Percentiles rank a stretch among this genome's conserved stretches.
phyloP scores from a whole-genome alignment of 1,140 invertebrate genomes.

The Leguminivora glycinivorella region DNA sequence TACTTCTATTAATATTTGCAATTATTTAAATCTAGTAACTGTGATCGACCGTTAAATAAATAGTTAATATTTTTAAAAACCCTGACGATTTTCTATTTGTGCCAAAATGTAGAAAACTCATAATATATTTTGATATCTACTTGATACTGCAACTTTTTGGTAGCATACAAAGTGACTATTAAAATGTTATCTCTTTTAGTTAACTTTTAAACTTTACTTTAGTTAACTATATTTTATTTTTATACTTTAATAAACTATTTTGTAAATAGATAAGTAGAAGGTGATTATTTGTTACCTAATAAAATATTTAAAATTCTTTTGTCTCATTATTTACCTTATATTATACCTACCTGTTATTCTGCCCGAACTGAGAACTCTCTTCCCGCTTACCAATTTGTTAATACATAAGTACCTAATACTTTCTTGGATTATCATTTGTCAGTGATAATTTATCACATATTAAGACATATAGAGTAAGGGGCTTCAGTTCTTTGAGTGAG shows the following conservation, averaged over 20 bases:
- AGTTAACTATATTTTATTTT: conserved; percentile 21
- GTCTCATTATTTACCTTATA: not conserved
- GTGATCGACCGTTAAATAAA: not conserved
- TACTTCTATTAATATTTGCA: not conserved
- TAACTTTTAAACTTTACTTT: not conserved
- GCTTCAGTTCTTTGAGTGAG: too few relatives aligned
- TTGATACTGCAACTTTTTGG: not conserved
- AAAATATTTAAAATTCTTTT: conserved; percentile 19
- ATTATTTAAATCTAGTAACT: not conserved
- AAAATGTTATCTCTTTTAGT: not conserved
- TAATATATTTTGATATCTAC: not conserved
- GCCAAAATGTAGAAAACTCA: not conserved
- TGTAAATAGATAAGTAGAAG: conserved; percentile 26
- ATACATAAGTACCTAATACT: too few relatives aligned
- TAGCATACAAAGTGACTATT: not conserved
- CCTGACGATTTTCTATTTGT: not conserved
- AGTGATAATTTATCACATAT: too few relatives aligned
- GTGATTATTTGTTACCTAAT: conserved; percentile 22
- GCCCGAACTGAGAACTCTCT: too few relatives aligned
- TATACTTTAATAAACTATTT: conserved; percentile 14
- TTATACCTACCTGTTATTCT: too few relatives aligned
- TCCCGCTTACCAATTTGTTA: too few relatives aligned
- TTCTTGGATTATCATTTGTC: too few relatives aligned
- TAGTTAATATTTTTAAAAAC: not conserved
- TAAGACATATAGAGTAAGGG: too few relatives aligned